These are phyloP conservation scores for Zophobas atratus DNA, from an alignment of 1,140 invertebrate genomes.

Conservation along the genomic window DNA sequence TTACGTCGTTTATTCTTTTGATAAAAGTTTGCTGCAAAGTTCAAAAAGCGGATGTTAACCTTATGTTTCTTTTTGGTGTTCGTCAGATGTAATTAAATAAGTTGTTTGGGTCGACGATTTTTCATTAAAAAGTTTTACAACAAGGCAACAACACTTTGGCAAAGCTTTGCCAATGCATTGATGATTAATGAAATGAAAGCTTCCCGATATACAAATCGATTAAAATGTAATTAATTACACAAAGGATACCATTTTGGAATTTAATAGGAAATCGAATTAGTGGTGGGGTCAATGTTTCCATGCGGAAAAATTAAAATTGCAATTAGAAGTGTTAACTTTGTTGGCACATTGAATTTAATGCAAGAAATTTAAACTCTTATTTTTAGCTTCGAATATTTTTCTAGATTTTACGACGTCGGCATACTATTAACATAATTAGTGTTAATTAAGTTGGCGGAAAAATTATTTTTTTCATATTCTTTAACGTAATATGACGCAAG, in stretches of 20 bases:
- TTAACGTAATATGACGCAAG: too few species aligned
- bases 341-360: too few species aligned
- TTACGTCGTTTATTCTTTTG: not conserved
- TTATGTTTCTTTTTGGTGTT: slow-evolving; percentile 2
- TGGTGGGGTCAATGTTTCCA: too few species aligned
- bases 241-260: not conserved
- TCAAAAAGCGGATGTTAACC: slow-evolving; percentile 5
- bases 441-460: too few species aligned
- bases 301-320: too few species aligned
- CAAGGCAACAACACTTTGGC: slow-evolving; percentile 8
- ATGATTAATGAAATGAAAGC: slow-evolving; percentile 32
- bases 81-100: slow-evolving; percentile 25
- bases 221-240: slow-evolving; percentile 26
- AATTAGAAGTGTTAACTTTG: too few species aligned
- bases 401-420: too few species aligned
- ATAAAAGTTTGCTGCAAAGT: slow-evolving; percentile 1
- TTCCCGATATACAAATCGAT: slow-evolving; percentile 14
- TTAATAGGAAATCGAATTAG: not conserved
- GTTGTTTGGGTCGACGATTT: slow-evolving; percentile 20
- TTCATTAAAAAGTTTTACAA: slow-evolving; percentile 20
- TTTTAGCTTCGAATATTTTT: too few species aligned
- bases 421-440: too few species aligned
- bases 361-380: too few species aligned
- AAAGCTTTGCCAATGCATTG: slow-evolving; percentile 18
- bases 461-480: too few species aligned